Evolutionary conservation across 2,797 vertebrate species (phyloP).

Genomic region (Xerus rutilus): DNA sequence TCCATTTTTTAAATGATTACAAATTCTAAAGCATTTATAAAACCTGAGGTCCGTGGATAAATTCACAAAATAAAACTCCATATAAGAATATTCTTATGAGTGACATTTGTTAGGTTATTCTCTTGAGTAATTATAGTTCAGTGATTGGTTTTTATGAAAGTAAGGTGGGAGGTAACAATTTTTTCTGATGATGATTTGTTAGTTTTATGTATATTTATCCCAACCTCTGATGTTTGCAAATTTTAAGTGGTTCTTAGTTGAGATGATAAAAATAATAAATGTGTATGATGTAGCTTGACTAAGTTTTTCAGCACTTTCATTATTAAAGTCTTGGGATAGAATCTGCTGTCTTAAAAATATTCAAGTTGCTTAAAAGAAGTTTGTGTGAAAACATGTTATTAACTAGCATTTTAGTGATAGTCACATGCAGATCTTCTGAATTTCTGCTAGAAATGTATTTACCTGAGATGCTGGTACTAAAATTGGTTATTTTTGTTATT

Average conservation of each 20-base stretch:
- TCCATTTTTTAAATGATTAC: conserved; percentile 30
- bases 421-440: background rate
- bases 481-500: conserved; percentile 15
- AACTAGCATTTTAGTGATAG: background rate
- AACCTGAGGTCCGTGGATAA: background rate
- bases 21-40: conserved; percentile 54
- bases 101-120: background rate
- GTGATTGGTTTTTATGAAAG: conserved; percentile 18
- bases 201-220: conserved; percentile 59
- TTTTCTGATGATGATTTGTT: background rate
- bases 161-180: conserved; percentile 7
- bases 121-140: background rate
- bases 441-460: background rate
- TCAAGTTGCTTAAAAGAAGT: conserved; percentile 22
- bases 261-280: conserved; percentile 14
- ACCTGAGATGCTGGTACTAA: background rate
- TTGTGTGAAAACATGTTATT: background rate
- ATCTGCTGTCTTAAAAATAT: conserved; percentile 53
- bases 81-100: background rate
- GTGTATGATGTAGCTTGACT: background rate
- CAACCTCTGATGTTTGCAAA: conserved; percentile 7
- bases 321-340: background rate
- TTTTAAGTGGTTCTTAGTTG: conserved; percentile 18
- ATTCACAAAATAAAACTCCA: background rate
- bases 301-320: conserved; percentile 11